Percentiles rank a stretch among this genome's conserved stretches.
These are phyloP conservation scores for Eilema sororculum DNA, from an alignment of 2,888 invertebrate species.

Conservation along the genomic window DNA sequence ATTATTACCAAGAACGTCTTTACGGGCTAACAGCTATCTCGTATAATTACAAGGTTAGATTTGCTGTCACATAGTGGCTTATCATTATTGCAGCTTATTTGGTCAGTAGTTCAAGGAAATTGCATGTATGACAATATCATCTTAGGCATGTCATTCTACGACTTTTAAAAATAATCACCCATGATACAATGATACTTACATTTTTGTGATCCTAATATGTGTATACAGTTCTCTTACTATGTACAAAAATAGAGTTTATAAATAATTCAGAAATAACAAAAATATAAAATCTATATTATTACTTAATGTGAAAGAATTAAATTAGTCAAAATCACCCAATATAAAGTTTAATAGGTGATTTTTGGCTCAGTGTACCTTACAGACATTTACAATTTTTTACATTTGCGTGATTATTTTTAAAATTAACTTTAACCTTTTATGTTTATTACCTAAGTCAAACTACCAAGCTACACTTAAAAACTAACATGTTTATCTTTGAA, in stretches of 20 bases:
- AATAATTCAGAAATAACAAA: background rate
- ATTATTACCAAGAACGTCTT: background rate
- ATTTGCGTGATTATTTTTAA: background rate
- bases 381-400: no score
- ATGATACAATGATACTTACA: background rate
- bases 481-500: background rate
- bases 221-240: background rate
- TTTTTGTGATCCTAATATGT: background rate
- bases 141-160: background rate
- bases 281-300: background rate
- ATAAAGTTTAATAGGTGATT: background rate
- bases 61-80: background rate
- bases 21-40: background rate
- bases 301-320: background rate
- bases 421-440: background rate
- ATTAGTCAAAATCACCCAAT: background rate
- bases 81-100: background rate
- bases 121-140: background rate
- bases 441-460: background rate
- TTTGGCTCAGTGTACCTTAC: background rate
- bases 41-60: background rate
- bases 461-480: background rate
- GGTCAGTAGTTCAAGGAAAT: background rate
- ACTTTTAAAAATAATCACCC: background rate
- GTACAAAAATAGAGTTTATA: background rate